Evolutionary conservation across 2,888 invertebrate species (phyloP), one percentile per base, ranked within the genome.

Genomic region (Tetragonisca angustula): DNA sequence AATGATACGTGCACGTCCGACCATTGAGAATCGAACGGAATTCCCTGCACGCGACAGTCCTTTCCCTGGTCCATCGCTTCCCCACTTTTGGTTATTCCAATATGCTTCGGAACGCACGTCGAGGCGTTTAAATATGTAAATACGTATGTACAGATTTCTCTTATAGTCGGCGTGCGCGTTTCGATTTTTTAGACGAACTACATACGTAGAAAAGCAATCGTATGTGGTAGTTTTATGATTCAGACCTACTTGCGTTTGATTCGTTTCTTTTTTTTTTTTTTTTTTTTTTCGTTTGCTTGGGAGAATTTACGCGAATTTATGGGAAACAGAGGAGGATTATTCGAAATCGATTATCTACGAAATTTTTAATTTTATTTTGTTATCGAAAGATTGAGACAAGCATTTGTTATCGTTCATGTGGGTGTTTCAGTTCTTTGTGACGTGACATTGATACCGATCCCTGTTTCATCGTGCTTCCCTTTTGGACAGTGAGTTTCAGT

Each of bases 21-120:
- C 76, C 76, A 86, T 74, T 72, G 67, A 65, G 64, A 43, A 79
- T 75, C 24, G 74, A 81, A 61, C 54, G 67, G 75, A 54, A 54
- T 56, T 17, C 4, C 4, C n/a, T 36, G 21, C 32, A 21, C 65
- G 54, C 61, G 77, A 52, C 43, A n/a, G 17, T 50, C 62, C 36
- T 15, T 27, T 59, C 15, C 50, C 50, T 50, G 43, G 9, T 43
- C 43, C 43, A 43, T 9, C 43, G 43, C 11, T 9, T 1, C 43
- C 43, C 2, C 27, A 27, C 27, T 2, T 43, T 43, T 43, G 1
- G 9, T 43, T 43, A 43, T 43, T 0, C 43, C 27, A n/a, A n/a
- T n/a, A 11, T 11, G 11, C 2, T 43, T 43, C 9, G 43, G 1
- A 32, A 43, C 9, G 43, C 9, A 9, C 43, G 43, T 43, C 43